Evolutionary conservation across 2,888 invertebrate species (phyloP).

Genomic region (Tryphoninae sp.): DNA sequence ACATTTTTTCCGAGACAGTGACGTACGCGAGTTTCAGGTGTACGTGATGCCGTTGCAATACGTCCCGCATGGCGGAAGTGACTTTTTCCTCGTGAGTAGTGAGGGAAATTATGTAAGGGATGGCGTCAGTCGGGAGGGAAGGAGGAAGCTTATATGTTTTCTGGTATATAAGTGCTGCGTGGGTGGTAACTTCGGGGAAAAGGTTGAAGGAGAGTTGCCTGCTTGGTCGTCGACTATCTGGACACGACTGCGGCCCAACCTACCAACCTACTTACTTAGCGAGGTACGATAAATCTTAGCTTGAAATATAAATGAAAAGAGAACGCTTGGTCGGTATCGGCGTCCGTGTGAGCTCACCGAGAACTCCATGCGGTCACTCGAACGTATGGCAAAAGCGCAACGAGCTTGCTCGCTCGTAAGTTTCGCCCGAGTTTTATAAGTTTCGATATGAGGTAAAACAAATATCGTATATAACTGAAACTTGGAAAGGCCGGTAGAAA

Average conservation of each 20-base stretch:
- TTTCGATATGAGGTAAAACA: not conserved
- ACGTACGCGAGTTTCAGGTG: slow-evolving; percentile 51
- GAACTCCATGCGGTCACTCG: not conserved
- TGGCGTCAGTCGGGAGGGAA: not conserved
- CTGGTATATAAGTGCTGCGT: slow-evolving; percentile 28
- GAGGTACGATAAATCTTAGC: slow-evolving; percentile 43
- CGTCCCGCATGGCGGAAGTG: slow-evolving; percentile 33
- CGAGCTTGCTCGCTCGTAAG: not conserved
- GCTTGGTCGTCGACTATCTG: slow-evolving; percentile 30
- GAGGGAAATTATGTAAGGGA: slow-evolving; percentile 16
- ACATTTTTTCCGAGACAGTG: slow-evolving; percentile 55
- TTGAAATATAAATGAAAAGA: slow-evolving; percentile 45
- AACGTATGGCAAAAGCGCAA: not conserved
- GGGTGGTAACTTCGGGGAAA: slow-evolving; percentile 41
- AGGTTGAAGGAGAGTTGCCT: slow-evolving; percentile 26
- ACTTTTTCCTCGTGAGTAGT: slow-evolving; percentile 35
- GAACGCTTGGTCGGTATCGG: not conserved
- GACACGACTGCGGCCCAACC: slow-evolving; percentile 43
- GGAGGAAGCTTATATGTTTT: slow-evolving; percentile 35
- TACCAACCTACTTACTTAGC: slow-evolving; percentile 54
- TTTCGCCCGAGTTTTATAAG: slow-evolving; percentile 8
- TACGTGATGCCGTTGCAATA: slow-evolving; percentile 52
- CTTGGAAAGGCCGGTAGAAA: not conserved
- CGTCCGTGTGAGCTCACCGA: not conserved
- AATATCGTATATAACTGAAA: not conserved